phyloP scores from a whole-genome alignment of 2,888 invertebrate genomes.

The Orthosia gothica region DNA sequence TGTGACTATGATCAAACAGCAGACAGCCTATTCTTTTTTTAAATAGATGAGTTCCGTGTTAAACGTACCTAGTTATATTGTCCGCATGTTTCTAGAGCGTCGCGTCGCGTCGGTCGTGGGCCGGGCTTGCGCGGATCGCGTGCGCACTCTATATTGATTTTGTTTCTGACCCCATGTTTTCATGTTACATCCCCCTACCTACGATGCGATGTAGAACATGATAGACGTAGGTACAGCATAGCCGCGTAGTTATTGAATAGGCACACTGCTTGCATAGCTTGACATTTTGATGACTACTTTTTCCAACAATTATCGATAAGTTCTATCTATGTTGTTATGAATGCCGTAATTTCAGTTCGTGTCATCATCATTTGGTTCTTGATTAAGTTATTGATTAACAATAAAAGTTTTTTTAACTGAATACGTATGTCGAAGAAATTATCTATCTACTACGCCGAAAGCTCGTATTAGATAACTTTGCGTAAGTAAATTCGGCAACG shows the following conservation, averaged over 20 bases:
- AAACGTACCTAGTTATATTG: conserved; percentile 31
- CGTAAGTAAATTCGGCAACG: no score
- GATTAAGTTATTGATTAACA: neutral
- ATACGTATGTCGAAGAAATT: neutral
- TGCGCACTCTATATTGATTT: conserved; percentile 87
- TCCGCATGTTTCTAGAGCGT: conserved; percentile 22
- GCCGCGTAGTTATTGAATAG: conserved; percentile 35
- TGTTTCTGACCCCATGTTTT: conserved; percentile 71
- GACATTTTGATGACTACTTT: conserved; percentile 8
- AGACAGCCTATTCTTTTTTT: conserved; percentile 16
- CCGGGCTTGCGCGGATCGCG: conserved; percentile 82
- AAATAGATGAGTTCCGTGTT: conserved; percentile 1
- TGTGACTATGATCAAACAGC: neutral
- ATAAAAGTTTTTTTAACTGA: neutral
- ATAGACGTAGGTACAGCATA: conserved; percentile 42
- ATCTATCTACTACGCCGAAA: neutral
- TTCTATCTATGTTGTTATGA: neutral
- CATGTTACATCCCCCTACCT: conserved; percentile 71
- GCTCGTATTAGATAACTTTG: neutral
- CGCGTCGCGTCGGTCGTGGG: conserved; percentile 41
- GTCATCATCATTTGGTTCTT: neutral
- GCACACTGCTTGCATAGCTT: conserved; percentile 23
- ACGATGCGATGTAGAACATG: conserved; percentile 56
- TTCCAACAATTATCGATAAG: neutral
- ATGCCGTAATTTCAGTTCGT: neutral